A percentile compares a stretch with the other conserved stretches of the same genome.
These are phyloP conservation scores for Carollia perspicillata DNA, from an alignment of 2,113 vertebrate species.

Conservation along the genomic window DNA sequence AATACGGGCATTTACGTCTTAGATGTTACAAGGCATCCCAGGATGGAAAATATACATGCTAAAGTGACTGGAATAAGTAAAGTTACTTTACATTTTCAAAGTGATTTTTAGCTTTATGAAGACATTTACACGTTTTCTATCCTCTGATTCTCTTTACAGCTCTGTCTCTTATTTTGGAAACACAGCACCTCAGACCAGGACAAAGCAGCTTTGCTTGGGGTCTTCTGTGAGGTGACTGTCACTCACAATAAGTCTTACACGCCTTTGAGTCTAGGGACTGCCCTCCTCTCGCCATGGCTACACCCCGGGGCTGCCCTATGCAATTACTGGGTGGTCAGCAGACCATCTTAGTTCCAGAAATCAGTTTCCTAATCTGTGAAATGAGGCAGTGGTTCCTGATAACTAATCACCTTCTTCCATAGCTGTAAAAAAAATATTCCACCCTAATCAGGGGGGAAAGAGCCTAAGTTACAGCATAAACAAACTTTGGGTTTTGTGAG, in stretches of 20 bases:
- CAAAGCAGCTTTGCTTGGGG: neutral
- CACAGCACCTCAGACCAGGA: neutral
- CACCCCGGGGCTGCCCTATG: accelerated
- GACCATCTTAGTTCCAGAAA: neutral
- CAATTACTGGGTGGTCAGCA: neutral
- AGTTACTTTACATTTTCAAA: neutral
- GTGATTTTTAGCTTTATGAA: neutral
- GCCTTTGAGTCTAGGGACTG: neutral
- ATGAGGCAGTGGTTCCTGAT: neutral
- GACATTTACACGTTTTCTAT: neutral
- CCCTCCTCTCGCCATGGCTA: neutral
- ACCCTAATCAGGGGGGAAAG: neutral
- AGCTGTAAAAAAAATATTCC: neutral
- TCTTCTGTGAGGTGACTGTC: neutral
- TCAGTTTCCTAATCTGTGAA: neutral
- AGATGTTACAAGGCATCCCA: neutral
- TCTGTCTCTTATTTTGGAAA: neutral
- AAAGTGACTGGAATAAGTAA: neutral
- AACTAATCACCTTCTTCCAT: neutral
- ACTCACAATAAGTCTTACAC: neutral
- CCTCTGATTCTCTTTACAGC: neutral
- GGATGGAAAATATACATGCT: neutral
- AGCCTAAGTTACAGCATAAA: neutral
- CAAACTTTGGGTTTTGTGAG: neutral
- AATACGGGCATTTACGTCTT: constrained; percentile 13